Evolutionary conservation across 2,888 invertebrate species (phyloP), one percentile per base, ranked within the genome.

Genomic region (Stratiomys singularior): DNA sequence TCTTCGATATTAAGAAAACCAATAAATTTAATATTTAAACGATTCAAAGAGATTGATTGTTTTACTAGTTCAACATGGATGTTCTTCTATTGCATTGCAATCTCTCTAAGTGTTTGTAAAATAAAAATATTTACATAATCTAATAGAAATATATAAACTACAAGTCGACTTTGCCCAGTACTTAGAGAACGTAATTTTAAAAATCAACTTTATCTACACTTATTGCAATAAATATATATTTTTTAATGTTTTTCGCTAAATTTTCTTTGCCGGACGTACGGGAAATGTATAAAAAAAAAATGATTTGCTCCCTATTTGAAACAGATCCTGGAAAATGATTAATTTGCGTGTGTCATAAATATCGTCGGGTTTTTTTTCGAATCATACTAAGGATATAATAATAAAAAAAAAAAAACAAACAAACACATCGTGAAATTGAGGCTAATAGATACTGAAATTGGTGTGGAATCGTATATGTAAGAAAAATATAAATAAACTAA

Each of bases 21-120:
- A 21, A 46, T 25, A 25, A 27, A 15, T 23, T 23, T n/a, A 30
- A 15, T 30, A 28, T 30, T 64, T 28, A n/a, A 64, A 15, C n/a
- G 7, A 30, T 64, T 64, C 13, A 15, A 5, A 64, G 30, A 64
- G 28, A 27, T 30, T n/a, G 30, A 15, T 2, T 27, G 25, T 64
- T 13, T 64, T n/a, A 64, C n/a, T 5, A 37, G 37, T 37, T 37
- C 37, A 30, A 28, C 3, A 25, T 69, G 25, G 13, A 46, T 47
- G 25, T 47, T 25, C 25, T 25, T 18, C 28, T 63, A 28, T 63
- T 63, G n/a, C 63, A 52, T 63, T 63, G n/a, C 25, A 58, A 23
- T 63, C 63, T 63, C 63, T 27, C 63, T 63, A 23, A 58, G 9
- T 15, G 13, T 63, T 23, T 63, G 63, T 63, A 63, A 63, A 27